Conservation (phyloP, 1,140 invertebrate species). For the Linepithema humile region DNA sequence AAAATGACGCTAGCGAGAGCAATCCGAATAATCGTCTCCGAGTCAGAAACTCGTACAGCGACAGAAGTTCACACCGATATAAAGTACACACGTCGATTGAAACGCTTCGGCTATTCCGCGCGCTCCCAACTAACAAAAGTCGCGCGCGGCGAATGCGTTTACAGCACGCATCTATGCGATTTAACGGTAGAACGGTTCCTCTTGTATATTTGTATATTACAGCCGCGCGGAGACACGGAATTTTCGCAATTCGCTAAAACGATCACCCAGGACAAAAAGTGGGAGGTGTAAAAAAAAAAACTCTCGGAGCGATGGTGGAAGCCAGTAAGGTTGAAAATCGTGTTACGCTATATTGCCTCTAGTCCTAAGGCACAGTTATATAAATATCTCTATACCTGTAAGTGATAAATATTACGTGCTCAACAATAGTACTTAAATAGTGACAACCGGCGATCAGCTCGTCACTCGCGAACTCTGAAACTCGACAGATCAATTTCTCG, state of each 20-base stretch:
- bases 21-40: background rate
- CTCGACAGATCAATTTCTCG: background rate
- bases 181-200: background rate
- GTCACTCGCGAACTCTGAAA: background rate
- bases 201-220: slow-evolving; percentile 19
- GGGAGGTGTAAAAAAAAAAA: slow-evolving; percentile 23
- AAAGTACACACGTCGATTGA: slow-evolving; percentile 12
- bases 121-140: background rate
- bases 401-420: slow-evolving; percentile 57
- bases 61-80: slow-evolving; percentile 39
- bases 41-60: slow-evolving; percentile 58
- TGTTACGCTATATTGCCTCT: slow-evolving; percentile 53
- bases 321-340: slow-evolving; percentile 34
- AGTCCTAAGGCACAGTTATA: slow-evolving; percentile 66
- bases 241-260: slow-evolving; percentile 8
- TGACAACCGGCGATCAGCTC: slow-evolving; percentile 33
- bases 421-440: slow-evolving; percentile 41
- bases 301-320: slow-evolving; percentile 21
- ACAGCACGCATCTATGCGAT: slow-evolving; percentile 3
- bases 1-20: slow-evolving; percentile 3
- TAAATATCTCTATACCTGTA: slow-evolving; percentile 54
- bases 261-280: background rate
- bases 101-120: background rate
- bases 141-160: background rate
- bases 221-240: background rate